Evolutionary conservation across 2,888 invertebrate species (phyloP), one percentile per base, ranked within the genome.

Genomic region (Ormyrus thymus): DNA sequence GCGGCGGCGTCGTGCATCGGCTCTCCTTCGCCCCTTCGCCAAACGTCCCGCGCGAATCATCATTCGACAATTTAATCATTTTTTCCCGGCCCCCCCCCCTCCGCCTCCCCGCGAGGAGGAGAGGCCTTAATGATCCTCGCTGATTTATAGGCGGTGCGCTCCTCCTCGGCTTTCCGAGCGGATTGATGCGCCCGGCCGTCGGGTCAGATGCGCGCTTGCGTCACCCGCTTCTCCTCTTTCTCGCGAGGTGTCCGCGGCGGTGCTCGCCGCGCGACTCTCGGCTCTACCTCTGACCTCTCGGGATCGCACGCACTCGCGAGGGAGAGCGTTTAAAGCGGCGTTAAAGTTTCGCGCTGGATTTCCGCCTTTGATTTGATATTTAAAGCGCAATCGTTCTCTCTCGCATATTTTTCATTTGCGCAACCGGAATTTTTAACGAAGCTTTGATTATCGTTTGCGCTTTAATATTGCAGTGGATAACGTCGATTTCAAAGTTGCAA

Each of bases 61-160:
- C 62, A 50, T 64, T 70, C 43, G 50, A 70, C 59, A 71, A 77
- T 71, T 71, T 46, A 59, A 77, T 66, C 45, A 53, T 66, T 66
- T 55, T 64, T 15, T 45, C 53, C 4, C 6, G 8, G 8, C 51
- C 9, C 9, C 15, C 8, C 46, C 1, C 48, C 8, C 50, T 3
- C 29, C 29, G n/a, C 13, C 43, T 43, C n/a, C 29, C 29, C 29
- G 29, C 4, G 4, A 29, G 29, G 29, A 29, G 29, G 29, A 29
- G 29, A 29, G 29, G 29, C 29, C 29, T 29, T 29, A 74, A 69
- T 50, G 69, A 62, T 76, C 50, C 50, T 69, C 55, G 58, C 65
- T 68, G 73, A 68, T 73, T 68, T 78, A 73, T 62, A 56, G 55
- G 15, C 43, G 50, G 46, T 65, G 65, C 7, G 50, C 13, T 46